Evolutionary conservation across 2,797 vertebrate genomes (phyloP), one percentile per base, ranked within the genome.

Genomic region (Sciurus carolinensis): DNA sequence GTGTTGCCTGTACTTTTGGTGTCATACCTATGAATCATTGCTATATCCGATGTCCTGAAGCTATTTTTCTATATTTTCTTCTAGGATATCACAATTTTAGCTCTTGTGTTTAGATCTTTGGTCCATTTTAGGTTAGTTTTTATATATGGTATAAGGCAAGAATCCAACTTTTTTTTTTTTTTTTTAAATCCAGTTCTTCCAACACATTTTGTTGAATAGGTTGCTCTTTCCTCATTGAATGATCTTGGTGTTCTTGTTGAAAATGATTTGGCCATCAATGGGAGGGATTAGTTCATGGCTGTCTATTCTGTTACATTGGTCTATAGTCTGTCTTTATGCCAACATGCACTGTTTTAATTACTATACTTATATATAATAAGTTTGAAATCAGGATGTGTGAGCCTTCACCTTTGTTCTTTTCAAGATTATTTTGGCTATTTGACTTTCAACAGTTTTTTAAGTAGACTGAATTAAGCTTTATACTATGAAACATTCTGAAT

Each of bases 41-140:
- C 28, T 30, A 66, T 33, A 30, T 66, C 12, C 28, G 33, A 4
- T 59, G 8, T 59, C 57, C 24, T 59, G 12, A 75, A 84, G 20
- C 33, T 87, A 57, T 87, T 79, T 13, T 36, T 44, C 26, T 85
- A 76, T 81, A 71, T 81, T 85, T 95, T 90, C 44, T 69, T 80
- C 26, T 22, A 81, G 47, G 52, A 77, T 18, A 81, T 90, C 84
- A 67, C 81, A 81, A 4, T 76, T 80, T 80, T 76, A 52, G 15
- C 36, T 72, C 22, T 72, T 69, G 89, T 69, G n/a, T 62, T 83
- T 83, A 67, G 26, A 44, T 90, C 13, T 79, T 82, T 72, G 28
- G 87, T 90, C 69, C 30, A n/a, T 87, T 67, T 96, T 54, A 59
- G 87, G 47, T 86, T 95, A 54, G 52, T 73, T 83, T 93, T 91